These are phyloP conservation scores for Noctua janthina DNA, from an alignment of 2,888 invertebrate species.

Conservation along the genomic window DNA sequence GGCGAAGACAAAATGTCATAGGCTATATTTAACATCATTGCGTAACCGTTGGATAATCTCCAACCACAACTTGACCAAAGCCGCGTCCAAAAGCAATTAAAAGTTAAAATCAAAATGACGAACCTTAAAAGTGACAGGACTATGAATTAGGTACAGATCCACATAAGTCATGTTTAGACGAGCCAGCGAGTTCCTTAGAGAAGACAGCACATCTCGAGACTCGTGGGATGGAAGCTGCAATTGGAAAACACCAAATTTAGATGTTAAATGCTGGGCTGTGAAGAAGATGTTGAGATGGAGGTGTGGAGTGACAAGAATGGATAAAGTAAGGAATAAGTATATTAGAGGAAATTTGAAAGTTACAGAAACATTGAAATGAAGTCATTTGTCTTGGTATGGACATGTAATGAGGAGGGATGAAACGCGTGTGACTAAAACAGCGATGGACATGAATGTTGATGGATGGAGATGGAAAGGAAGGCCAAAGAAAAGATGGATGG, in stretches of 20 bases:
- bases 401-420: too few species aligned
- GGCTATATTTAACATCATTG: not conserved
- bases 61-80: too few species aligned
- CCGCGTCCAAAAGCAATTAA: not conserved
- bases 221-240: slow-evolving; percentile 62
- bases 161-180: slow-evolving; percentile 89
- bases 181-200: slow-evolving; percentile 80
- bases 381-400: too few species aligned
- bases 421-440: too few species aligned
- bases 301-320: too few species aligned
- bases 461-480: too few species aligned
- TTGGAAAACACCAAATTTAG: not conserved
- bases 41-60: not conserved
- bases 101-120: slow-evolving; percentile 29
- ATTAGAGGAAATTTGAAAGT: too few species aligned
- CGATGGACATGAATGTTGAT: too few species aligned
- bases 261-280: not conserved
- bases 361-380: too few species aligned
- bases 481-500: too few species aligned
- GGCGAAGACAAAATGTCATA: not conserved
- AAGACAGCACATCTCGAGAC: slow-evolving; percentile 76
- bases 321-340: too few species aligned
- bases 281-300: too few species aligned
- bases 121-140: slow-evolving; percentile 84
- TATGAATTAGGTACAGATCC: slow-evolving; percentile 90